Base-by-base conservation (phyloP, 2,888 invertebrate species). In the Caenorhabditis macrosperma region DNA sequence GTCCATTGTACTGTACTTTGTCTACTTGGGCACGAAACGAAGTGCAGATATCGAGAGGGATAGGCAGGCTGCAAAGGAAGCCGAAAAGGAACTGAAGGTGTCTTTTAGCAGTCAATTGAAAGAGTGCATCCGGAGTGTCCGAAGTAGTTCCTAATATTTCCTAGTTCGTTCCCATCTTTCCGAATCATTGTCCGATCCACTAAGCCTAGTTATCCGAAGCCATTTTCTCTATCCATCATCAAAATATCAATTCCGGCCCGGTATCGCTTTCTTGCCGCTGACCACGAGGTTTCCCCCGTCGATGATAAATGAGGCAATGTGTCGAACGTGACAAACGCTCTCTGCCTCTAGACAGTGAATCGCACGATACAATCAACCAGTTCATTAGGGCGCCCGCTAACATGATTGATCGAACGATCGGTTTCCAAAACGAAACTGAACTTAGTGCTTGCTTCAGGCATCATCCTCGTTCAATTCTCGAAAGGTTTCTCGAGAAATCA, bases 11-110 rank as follows among this genome's bases (percentile, higher is more conserved):
- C 75, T 86, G 9, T 81, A 75, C 38, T 77, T 84, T 48, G 82
- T 82, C 5, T 83, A 85, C 55, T 55, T 78, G 60, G 85, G 83
- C 10, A 82, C 81, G n/a, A 84, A 83, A 54, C 26, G 72, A 22
- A 80, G 71, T 54, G 63, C 76, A 0, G 66, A 78, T 26, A 66
- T 78, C 12, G 78, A 82, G 33, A 59, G 50, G 67, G 77, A 79
- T 26, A 24, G 77, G 48, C 38, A 72, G 41, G 28, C 50, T 7
- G 76, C 66, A 0, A 59, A 57, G 33, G 75, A 80, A 59, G 66
- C 59, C 12, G 75, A 74, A 15, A 78, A 78, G 50, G 72, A 78
- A 9, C 48, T 81, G 20, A 78, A 63, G 46, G 72, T 78, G 6
- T 20, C 41, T n/a, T 57, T 33, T 22, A 22, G 17, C 7, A 28